phyloP scores from a whole-genome alignment of 2,113 vertebrate genomes.

The Fukomys damarensis region DNA sequence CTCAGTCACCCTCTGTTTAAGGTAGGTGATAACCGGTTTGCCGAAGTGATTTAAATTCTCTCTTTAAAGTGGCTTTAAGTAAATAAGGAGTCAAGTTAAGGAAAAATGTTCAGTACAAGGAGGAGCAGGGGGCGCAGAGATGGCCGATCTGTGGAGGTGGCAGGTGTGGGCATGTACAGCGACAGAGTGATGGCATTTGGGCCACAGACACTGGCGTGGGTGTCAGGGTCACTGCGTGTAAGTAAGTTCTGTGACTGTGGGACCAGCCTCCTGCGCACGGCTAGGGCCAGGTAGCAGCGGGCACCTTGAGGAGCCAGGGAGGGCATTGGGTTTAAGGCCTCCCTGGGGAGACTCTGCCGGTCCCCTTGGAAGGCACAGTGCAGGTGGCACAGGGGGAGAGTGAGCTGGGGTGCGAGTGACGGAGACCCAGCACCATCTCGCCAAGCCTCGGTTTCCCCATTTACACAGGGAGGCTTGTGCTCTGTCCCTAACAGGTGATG shows the following conservation, averaged over 20 bases:
- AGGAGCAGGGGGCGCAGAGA: neutral
- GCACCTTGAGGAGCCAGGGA: too few species aligned
- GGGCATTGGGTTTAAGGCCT: too few species aligned
- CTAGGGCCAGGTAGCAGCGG: accelerated
- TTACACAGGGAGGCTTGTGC: accelerated
- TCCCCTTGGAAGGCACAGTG: neutral
- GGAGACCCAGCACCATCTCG: neutral
- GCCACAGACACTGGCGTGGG: accelerated
- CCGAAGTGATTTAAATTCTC: slow-evolving; percentile 65
- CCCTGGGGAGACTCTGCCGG: accelerated
- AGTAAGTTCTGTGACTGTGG: neutral
- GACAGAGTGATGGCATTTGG: accelerated
- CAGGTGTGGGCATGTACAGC: accelerated
- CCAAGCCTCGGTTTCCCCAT: neutral
- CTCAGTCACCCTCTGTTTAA: slow-evolving; percentile 46
- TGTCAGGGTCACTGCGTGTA: neutral
- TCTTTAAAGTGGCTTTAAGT: slow-evolving; percentile 59
- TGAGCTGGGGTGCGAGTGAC: neutral
- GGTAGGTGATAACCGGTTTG: slow-evolving; percentile 38
- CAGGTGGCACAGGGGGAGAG: accelerated
- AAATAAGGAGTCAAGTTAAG: slow-evolving; percentile 44
- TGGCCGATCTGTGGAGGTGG: neutral
- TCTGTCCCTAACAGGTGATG: accelerated
- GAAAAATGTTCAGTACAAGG: neutral
- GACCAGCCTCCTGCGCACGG: accelerated